These are phyloP conservation scores for Clytia hemisphaerica DNA, from an alignment of 30 jellyfish, hydroid and myxozoan genomes.

Conservation along the genomic window DNA sequence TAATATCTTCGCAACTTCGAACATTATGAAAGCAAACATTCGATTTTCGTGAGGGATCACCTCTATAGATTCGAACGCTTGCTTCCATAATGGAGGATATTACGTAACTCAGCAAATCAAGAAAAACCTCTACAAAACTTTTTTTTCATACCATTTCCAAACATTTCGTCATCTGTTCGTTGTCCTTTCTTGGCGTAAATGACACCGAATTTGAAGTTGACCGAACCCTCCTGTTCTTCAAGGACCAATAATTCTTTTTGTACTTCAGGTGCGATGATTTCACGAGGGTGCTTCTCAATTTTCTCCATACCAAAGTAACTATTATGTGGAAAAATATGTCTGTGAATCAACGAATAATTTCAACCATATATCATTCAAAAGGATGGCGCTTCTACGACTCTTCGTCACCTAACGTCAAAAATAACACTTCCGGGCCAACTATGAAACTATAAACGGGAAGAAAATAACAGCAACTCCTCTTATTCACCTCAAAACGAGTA, in stretches of 20 bases:
- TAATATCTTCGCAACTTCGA: neutral
- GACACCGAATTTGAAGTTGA: slow-evolving; percentile 89
- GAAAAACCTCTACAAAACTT: neutral
- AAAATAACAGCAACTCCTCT: neutral
- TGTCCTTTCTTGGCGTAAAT: slow-evolving; percentile 93
- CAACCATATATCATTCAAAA: neutral
- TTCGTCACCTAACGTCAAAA: neutral
- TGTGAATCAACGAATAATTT: neutral
- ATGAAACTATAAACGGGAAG: neutral
- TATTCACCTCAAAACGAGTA: neutral
- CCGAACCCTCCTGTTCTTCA: slow-evolving; percentile 99
- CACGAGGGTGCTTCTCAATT: slow-evolving; percentile 76
- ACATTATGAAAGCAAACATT: too few species aligned
- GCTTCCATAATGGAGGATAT: too few species aligned
- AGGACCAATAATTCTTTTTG: slow-evolving; percentile 82
- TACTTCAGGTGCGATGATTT: slow-evolving; percentile 72
- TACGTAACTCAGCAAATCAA: neutral
- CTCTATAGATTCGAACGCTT: too few species aligned
- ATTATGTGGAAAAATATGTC: neutral
- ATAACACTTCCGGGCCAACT: neutral
- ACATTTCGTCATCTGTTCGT: slow-evolving; percentile 93
- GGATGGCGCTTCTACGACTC: neutral
- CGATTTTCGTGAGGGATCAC: too few species aligned
- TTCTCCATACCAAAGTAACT: slow-evolving; percentile 63
- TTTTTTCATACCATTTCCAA: slow-evolving; percentile 64